A percentile compares a stretch with the other conserved stretches of the same genome.
phyloP scores from a whole-genome alignment of 2,888 invertebrate genomes.

The Seira ritae region DNA sequence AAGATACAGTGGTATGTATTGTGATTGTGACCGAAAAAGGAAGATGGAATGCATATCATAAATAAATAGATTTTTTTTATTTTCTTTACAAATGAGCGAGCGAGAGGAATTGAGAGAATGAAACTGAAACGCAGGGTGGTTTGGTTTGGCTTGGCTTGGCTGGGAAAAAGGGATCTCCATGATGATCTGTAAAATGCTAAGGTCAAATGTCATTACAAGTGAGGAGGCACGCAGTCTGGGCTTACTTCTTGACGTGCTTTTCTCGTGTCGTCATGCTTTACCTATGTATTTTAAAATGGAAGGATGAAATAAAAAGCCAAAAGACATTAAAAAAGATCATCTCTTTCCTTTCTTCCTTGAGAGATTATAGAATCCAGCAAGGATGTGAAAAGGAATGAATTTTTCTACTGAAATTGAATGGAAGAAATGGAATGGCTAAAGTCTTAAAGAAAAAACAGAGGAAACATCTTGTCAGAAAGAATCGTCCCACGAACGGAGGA shows the following conservation, averaged over 20 bases:
- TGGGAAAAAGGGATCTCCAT: conserved; percentile 1
- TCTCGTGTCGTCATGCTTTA: conserved; percentile 34
- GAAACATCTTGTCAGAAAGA: not conserved
- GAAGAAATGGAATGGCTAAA: not conserved
- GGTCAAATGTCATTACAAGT: conserved; percentile 58
- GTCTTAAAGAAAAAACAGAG: not conserved
- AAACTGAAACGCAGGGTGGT: too few relatives aligned
- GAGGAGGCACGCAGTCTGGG: conserved; percentile 73
- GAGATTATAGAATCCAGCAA: not conserved
- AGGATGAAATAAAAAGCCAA: conserved; percentile 2
- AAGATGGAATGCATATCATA: not conserved
- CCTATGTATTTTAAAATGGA: not conserved
- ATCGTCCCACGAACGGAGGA: not conserved
- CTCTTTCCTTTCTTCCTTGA: not conserved
- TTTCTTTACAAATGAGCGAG: not conserved
- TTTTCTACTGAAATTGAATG: too few relatives aligned
- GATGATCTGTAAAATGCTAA: conserved; percentile 27
- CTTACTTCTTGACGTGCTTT: conserved; percentile 63
- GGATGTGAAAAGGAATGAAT: too few relatives aligned
- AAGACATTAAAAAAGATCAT: not conserved
- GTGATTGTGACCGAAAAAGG: not conserved
- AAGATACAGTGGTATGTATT: too few relatives aligned
- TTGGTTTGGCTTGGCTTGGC: not conserved
- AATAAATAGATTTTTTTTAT: not conserved
- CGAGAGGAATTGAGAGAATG: not conserved